Percentiles rank a stretch among this genome's conserved stretches.
Evolutionary conservation across 1,140 invertebrate species (phyloP).

Genomic region (Platyscapa corneri): DNA sequence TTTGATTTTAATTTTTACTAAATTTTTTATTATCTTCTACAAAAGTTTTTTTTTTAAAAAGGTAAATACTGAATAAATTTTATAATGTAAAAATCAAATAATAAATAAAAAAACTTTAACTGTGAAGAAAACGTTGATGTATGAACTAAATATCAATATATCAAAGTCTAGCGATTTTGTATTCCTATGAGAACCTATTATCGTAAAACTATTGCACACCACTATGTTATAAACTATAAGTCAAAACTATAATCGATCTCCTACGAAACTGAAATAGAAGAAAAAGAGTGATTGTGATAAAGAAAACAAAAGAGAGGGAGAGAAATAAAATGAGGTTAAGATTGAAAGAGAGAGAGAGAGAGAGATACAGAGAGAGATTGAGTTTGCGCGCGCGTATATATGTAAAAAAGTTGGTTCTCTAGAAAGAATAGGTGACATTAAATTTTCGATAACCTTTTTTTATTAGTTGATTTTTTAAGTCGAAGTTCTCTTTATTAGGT

Average conservation of each 20-base stretch:
- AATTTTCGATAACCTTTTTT: conserved; percentile 44
- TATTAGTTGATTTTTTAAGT: conserved; percentile 42
- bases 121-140: not conserved
- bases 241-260: not conserved
- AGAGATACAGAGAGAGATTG: not conserved
- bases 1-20: too few species aligned
- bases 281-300: not conserved
- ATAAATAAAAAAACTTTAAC: not conserved
- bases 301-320: not conserved
- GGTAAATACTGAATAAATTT: too few species aligned
- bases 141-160: not conserved
- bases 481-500: not conserved
- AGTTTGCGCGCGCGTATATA: too few species aligned
- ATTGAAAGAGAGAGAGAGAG: not conserved
- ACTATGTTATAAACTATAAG: not conserved
- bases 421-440: not conserved
- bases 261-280: not conserved
- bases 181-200: not conserved
- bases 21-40: too few species aligned
- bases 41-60: too few species aligned
- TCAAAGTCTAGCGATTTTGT: not conserved
- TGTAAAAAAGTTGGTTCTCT: not conserved
- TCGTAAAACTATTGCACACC: not conserved
- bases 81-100: not conserved
- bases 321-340: too few species aligned